Percentiles rank a stretch among this genome's conserved stretches.
These are phyloP conservation scores for Hoplodrina blanda DNA, from an alignment of 2,888 invertebrate genomes.

Conservation along the genomic window DNA sequence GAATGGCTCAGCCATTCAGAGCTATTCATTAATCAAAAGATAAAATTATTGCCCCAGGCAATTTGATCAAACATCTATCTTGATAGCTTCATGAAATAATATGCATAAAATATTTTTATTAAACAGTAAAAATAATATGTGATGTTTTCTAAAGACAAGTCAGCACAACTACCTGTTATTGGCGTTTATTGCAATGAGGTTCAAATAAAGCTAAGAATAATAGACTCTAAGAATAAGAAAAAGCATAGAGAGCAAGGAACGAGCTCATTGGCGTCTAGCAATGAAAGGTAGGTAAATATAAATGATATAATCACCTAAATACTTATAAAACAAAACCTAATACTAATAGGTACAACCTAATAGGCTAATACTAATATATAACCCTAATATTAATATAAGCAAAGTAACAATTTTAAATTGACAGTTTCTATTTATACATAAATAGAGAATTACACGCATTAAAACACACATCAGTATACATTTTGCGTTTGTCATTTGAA, in stretches of 20 bases:
- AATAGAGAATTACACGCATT: not conserved
- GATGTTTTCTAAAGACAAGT: constrained; percentile 1
- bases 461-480: constrained; percentile 7
- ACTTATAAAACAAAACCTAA: too few relatives aligned
- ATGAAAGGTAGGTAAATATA: too few relatives aligned
- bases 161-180: too few relatives aligned
- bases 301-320: too few relatives aligned
- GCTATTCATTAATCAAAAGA: constrained; percentile 3
- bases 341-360: too few relatives aligned
- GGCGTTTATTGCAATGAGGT: constrained; percentile 19
- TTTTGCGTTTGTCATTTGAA: constrained; percentile 26
- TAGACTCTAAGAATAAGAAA: not conserved
- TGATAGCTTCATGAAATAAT: too few relatives aligned
- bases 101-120: not conserved
- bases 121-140: not conserved
- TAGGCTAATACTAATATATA: too few relatives aligned
- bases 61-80: not conserved
- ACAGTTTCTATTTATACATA: not conserved
- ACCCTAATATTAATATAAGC: too few relatives aligned
- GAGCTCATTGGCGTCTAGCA: too few relatives aligned
- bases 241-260: not conserved
- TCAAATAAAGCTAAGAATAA: not conserved
- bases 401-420: not conserved
- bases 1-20: not conserved
- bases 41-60: not conserved